Base-by-base conservation (phyloP, 2,888 invertebrate genomes). In the Rhimphoctona megacephalus region DNA sequence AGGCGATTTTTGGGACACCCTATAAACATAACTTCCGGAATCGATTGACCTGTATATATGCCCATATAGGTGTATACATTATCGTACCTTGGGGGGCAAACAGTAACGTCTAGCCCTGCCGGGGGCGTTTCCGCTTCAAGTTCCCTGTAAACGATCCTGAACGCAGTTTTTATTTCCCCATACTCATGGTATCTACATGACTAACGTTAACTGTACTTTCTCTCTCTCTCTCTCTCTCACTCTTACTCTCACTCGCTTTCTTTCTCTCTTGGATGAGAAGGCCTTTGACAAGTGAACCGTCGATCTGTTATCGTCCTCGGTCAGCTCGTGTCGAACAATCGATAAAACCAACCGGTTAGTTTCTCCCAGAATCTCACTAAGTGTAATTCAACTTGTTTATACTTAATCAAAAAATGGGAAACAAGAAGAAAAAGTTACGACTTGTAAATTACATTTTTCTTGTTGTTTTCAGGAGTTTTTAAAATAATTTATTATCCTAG, bases 241-340 rank as follows among this genome's bases (percentile, higher is more conserved):
- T 25, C n/a, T 54, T 19, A 8, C 49, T 49, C 19, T 30, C 6
- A 30, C 30, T 30, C 49, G 5, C 43, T 72, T 25, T 72, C 33
- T 49, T 33, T 73, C 36, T 73, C 19, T 73, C n/a, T 54, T 22
- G 14, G 52, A 52, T 25, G 73, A 54, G 61, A 61, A 52, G 86
- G 87, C 88, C 90, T 90, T 91, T 91, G 91, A 90, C 90, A 89
- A 90, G 85, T 83, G 87, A 90, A 89, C 86, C 90, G 88, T 87
- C 81, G 85, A 70, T 83, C 78, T 49, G 77, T 76, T 80, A 82
- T 64, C 57, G 49, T 39, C 19, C 70, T 76, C 49, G 49, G 49
- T 81, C 49, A 39, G 57, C 78, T 79, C 66, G 22, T 36, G 52
- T 64, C 66, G 46, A 33, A 67, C 83, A 87, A 88, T 89, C 88